Percentiles rank a stretch among this genome's conserved stretches.
Conservation (phyloP, 2,113 vertebrate species). For the Amphiprion percula region DNA sequence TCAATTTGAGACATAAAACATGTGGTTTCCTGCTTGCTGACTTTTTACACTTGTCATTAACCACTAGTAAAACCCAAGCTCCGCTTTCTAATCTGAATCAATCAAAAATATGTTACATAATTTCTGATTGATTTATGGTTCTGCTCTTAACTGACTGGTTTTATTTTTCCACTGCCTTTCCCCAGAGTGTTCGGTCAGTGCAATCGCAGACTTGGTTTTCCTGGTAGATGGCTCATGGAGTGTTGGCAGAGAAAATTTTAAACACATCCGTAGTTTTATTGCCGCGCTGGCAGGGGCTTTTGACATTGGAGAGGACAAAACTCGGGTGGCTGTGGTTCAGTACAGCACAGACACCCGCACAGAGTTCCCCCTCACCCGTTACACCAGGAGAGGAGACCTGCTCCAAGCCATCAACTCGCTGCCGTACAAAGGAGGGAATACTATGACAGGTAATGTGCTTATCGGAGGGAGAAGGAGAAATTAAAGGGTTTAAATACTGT, state of each 20-base stretch:
- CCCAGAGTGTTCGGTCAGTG: slow-evolving; percentile 93
- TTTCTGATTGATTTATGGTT: neutral
- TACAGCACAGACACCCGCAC: slow-evolving; percentile 98
- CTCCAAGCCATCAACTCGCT: slow-evolving; percentile 93
- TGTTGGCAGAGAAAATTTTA: slow-evolving; percentile 96
- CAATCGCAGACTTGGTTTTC: slow-evolving; percentile 94
- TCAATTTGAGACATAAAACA: slow-evolving; percentile 14
- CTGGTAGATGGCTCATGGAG: slow-evolving; percentile 99
- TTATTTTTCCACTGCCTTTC: slow-evolving; percentile 43
- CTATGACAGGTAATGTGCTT: slow-evolving; percentile 91
- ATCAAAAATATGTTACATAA: neutral
- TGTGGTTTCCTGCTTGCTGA: slow-evolving; percentile 21
- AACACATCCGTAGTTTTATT: slow-evolving; percentile 95
- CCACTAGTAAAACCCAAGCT: neutral
- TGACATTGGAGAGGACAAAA: slow-evolving; percentile 94
- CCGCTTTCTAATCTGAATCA: slow-evolving; percentile 2
- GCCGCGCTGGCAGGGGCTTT: slow-evolving; percentile 93
- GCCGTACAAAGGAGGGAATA: slow-evolving; percentile 99
- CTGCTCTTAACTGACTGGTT: slow-evolving; percentile 7
- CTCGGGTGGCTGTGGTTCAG: slow-evolving; percentile 95
- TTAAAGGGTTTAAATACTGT: neutral
- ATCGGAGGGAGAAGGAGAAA: neutral
- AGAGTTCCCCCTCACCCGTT: slow-evolving; percentile 94
- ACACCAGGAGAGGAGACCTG: slow-evolving; percentile 90
- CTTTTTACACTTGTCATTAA: slow-evolving; percentile 21